These are phyloP conservation scores for Pyrocephalus nanus DNA, from an alignment of 2,797 vertebrate species.

Conservation along the genomic window DNA sequence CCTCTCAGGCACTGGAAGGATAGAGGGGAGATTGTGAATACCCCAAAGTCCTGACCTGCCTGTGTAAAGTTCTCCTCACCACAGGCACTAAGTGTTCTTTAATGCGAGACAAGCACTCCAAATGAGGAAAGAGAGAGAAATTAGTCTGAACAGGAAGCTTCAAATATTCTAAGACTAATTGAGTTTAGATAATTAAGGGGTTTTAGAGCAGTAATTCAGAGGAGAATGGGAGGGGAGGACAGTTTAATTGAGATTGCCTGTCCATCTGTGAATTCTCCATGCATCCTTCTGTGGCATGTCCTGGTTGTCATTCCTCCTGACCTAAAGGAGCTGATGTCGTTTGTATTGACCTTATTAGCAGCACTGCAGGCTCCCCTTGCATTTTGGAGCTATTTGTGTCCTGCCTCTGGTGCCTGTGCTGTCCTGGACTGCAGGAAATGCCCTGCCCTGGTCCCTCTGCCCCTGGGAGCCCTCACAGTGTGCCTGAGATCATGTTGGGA, in stretches of 20 bases:
- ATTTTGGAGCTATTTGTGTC: not conserved
- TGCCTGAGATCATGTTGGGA: not conserved
- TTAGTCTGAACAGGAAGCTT: slow-evolving; percentile 62
- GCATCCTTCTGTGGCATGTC: slow-evolving; percentile 20
- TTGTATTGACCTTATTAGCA: slow-evolving; percentile 35
- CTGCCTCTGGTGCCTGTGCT: not conserved
- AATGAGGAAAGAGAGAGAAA: slow-evolving; percentile 47
- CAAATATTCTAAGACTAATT: slow-evolving; percentile 52
- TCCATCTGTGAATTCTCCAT: slow-evolving; percentile 47
- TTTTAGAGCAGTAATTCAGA: slow-evolving; percentile 55
- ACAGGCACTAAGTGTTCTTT: slow-evolving; percentile 57
- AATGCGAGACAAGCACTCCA: slow-evolving; percentile 61
- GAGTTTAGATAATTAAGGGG: slow-evolving; percentile 53
- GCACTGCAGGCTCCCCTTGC: not conserved
- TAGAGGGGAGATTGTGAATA: slow-evolving; percentile 10
- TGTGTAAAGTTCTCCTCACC: slow-evolving; percentile 7
- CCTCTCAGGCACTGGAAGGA: not conserved
- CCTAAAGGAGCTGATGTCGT: slow-evolving; percentile 12
- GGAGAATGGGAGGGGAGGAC: slow-evolving; percentile 37
- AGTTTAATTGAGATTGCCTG: slow-evolving; percentile 55
- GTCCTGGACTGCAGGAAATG: not conserved
- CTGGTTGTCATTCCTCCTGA: slow-evolving; percentile 39
- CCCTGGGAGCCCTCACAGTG: not conserved
- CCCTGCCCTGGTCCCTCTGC: not conserved
- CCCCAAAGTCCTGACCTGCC: slow-evolving; percentile 16